A percentile compares a stretch with the other conserved stretches of the same genome.
These are phyloP conservation scores for Oxystoma pomonae DNA, from an alignment of 2,888 invertebrate species.

Conservation along the genomic window DNA sequence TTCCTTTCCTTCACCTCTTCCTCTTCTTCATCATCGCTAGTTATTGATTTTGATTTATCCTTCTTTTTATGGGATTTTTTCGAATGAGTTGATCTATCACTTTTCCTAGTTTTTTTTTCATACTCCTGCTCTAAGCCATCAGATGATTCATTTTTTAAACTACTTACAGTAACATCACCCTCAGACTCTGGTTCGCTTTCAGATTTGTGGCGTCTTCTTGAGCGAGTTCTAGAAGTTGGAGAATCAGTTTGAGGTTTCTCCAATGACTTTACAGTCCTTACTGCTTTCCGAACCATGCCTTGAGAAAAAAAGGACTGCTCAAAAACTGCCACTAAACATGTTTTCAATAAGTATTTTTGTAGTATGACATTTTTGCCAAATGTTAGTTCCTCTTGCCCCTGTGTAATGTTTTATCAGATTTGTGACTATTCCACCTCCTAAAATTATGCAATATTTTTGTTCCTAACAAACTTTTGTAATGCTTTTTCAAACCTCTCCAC, in stretches of 20 bases:
- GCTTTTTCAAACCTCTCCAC: no score
- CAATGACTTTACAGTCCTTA: conserved; percentile 61
- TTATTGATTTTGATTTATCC: conserved; percentile 12
- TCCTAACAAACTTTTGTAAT: no score
- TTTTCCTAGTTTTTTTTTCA: conserved; percentile 5
- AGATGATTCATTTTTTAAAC: conserved; percentile 7
- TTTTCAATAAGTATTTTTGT: no score
- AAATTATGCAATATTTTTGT: no score
- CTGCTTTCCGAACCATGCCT: conserved; percentile 72
- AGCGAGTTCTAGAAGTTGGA: conserved; percentile 42
- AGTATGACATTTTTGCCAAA: no score
- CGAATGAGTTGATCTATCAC: conserved; percentile 8
- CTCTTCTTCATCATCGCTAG: conserved; percentile 23
- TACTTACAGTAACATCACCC: conserved; percentile 33
- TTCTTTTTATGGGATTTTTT: conserved; percentile 16
- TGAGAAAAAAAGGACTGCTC: no score
- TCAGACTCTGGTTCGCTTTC: conserved; percentile 25
- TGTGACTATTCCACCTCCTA: no score
- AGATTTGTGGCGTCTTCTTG: conserved; percentile 48
- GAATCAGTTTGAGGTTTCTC: conserved; percentile 53
- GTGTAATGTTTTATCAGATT: no score
- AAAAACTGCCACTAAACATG: no score
- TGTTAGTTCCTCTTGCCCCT: no score
- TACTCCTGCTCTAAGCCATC: conserved; percentile 15
- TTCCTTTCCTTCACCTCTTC: conserved; percentile 40